Conservation (phyloP, 2,888 invertebrate species). For the Scaptomyza parva region DNA sequence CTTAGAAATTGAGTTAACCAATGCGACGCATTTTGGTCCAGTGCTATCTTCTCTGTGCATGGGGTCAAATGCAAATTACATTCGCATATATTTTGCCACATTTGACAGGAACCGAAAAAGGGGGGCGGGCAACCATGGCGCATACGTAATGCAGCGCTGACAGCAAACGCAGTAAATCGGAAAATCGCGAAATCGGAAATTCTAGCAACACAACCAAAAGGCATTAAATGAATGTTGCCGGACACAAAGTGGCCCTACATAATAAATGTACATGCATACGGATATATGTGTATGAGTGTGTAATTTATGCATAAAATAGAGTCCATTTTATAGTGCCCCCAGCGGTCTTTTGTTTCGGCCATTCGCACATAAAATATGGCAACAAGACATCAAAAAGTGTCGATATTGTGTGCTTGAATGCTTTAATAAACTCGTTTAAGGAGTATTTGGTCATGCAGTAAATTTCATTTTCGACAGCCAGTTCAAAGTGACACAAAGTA, state of each 20-base stretch:
- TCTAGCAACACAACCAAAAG: slow-evolving; percentile 9
- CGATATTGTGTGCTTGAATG: too few species aligned
- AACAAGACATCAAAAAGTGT: slow-evolving; percentile 14
- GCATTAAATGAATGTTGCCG: slow-evolving; percentile 31
- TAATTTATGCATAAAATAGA: slow-evolving; percentile 63
- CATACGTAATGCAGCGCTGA: slow-evolving; percentile 69
- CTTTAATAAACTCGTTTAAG: slow-evolving; percentile 19
- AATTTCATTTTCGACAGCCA: background rate
- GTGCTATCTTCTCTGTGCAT: slow-evolving; percentile 10
- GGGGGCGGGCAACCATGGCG: slow-evolving; percentile 30
- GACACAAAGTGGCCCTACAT: slow-evolving; percentile 15
- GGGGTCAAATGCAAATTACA: slow-evolving; percentile 60
- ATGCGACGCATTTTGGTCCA: background rate
- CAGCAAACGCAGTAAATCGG: slow-evolving; percentile 66
- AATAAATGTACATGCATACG: background rate
- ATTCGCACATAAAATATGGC: slow-evolving; percentile 33
- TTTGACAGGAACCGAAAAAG: slow-evolving; percentile 25
- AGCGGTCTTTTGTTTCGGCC: slow-evolving; percentile 41
- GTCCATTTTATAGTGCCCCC: slow-evolving; percentile 45
- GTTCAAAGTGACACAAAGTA: background rate
- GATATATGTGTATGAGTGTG: slow-evolving; percentile 17
- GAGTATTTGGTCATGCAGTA: slow-evolving; percentile 1
- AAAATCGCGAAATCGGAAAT: slow-evolving; percentile 35
- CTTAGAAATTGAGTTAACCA: slow-evolving; percentile 55
- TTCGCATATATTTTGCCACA: slow-evolving; percentile 56